Evolutionary conservation across 1,140 invertebrate species (phyloP).

Genomic region (Harpegnathos saltator): DNA sequence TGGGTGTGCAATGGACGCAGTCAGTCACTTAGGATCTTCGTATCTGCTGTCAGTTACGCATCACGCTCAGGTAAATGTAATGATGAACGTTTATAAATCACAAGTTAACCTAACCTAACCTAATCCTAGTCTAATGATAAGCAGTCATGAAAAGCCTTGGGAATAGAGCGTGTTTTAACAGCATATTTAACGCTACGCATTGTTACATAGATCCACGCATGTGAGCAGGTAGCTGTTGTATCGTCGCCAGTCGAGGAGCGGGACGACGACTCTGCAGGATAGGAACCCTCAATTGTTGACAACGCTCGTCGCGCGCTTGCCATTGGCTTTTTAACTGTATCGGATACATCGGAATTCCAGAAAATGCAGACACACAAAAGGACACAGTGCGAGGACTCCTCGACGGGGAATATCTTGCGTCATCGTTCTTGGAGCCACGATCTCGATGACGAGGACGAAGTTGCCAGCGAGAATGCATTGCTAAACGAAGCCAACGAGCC

Average conservation of each 20-base stretch:
- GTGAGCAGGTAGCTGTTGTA: constrained; percentile 52
- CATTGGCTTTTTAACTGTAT: background rate
- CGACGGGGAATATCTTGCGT: constrained; percentile 62
- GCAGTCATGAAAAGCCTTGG: too few relatives aligned
- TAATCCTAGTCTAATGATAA: background rate
- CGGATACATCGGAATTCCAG: background rate
- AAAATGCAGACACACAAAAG: constrained; percentile 32
- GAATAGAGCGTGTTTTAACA: background rate
- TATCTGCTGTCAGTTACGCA: background rate
- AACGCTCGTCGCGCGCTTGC: background rate
- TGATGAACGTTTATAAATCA: constrained; percentile 12
- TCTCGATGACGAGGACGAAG: constrained; percentile 62
- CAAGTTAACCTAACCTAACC: background rate
- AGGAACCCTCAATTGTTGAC: constrained; percentile 23
- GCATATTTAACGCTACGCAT: background rate
- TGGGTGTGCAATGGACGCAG: constrained; percentile 59
- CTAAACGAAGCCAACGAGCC: constrained; percentile 47
- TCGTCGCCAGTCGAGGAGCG: constrained; percentile 40
- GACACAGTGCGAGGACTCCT: background rate
- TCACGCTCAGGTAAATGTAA: constrained; percentile 41
- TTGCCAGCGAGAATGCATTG: constrained; percentile 59
- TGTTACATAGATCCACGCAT: constrained; percentile 54
- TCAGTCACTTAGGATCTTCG: constrained; percentile 4
- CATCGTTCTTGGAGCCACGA: constrained; percentile 72
- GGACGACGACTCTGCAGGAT: constrained; percentile 61